Percentiles rank a stretch among this genome's conserved stretches.
Conservation (phyloP, 2,113 vertebrate species). For the Camelus dromedarius region DNA sequence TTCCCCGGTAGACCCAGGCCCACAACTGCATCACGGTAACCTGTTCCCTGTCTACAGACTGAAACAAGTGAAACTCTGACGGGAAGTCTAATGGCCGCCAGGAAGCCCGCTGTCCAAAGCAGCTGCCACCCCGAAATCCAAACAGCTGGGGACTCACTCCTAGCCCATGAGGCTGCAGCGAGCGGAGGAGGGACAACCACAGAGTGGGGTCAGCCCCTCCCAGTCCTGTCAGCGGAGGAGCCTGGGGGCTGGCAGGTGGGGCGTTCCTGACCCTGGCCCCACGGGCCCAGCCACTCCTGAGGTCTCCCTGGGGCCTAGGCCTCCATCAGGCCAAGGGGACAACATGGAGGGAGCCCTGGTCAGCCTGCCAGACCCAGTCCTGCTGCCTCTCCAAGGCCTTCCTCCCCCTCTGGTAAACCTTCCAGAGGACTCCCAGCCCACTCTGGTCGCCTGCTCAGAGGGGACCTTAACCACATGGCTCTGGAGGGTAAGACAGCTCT, state of each 20-base stretch:
- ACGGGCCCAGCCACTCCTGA: rapidly evolving
- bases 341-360: rapidly evolving
- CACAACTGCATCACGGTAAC: no score
- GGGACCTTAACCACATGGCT: neutral
- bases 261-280: neutral
- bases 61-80: rapidly evolving
- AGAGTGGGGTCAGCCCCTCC: neutral
- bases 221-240: neutral
- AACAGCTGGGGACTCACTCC: neutral
- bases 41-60: neutral
- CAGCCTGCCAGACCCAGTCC: neutral
- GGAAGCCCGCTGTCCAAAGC: neutral
- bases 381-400: neutral
- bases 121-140: neutral
- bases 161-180: no score
- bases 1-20: neutral
- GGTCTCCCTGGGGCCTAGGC: neutral
- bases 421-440: neutral
- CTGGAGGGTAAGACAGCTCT: neutral
- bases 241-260: neutral
- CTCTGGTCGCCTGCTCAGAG: neutral
- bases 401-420: neutral
- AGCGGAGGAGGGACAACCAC: neutral
- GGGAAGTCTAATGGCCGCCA: rapidly evolving
- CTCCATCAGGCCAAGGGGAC: neutral